Conservation (phyloP, 1,140 invertebrate species). For the Drosophila eugracilis region DNA sequence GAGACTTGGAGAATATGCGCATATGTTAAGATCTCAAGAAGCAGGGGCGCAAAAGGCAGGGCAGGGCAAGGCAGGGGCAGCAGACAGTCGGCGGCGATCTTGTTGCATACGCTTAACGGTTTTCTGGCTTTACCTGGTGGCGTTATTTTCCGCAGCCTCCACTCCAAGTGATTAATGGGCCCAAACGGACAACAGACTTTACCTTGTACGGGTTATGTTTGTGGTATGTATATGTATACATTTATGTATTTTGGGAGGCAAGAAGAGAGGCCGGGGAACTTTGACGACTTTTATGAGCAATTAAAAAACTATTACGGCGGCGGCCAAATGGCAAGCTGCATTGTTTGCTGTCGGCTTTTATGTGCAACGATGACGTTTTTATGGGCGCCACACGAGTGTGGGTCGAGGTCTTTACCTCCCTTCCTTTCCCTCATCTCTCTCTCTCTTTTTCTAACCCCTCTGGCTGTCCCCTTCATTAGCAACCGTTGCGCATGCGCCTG, state of each 20-base stretch:
- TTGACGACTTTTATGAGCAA: conserved; percentile 67
- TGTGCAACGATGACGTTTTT: conserved; percentile 70
- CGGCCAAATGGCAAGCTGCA: conserved; percentile 49
- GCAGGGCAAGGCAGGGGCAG: no score
- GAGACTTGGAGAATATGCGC: conserved; percentile 54
- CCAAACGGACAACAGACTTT: conserved; percentile 43
- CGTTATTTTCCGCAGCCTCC: conserved; percentile 36
- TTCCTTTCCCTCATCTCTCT: background rate
- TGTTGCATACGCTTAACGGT: conserved; percentile 74
- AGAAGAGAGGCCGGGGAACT: conserved; percentile 20
- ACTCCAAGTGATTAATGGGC: conserved; percentile 63
- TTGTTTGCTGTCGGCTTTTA: conserved; percentile 44
- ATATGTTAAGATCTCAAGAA: conserved; percentile 62
- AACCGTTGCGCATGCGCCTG: conserved; percentile 32
- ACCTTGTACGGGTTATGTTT: conserved; percentile 46
- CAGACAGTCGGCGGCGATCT: conserved; percentile 35
- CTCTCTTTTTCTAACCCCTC: background rate
- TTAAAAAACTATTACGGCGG: conserved; percentile 72
- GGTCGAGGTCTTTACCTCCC: conserved; percentile 33
- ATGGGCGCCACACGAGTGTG: conserved; percentile 67
- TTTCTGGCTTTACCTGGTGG: conserved; percentile 57
- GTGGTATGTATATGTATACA: conserved; percentile 8
- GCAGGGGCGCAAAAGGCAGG: no score
- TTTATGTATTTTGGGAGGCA: background rate
- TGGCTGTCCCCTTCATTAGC: conserved; percentile 4